A percentile compares a stretch with the other conserved stretches of the same genome.
These are phyloP conservation scores for Melanerpes formicivorus DNA, from an alignment of 2,113 vertebrate genomes.

Conservation along the genomic window DNA sequence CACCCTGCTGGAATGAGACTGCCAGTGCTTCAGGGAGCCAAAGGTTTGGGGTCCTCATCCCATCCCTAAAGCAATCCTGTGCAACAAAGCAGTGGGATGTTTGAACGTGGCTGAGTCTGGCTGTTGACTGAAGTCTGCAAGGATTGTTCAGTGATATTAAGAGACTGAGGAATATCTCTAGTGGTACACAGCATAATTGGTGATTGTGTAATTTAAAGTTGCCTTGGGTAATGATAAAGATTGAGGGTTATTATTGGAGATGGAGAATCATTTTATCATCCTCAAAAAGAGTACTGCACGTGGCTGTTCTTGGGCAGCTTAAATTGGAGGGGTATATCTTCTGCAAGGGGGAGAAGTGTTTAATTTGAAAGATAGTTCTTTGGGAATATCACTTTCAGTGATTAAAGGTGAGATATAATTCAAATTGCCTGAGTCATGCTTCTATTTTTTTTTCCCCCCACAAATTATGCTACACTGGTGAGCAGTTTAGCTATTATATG, in stretches of 20 bases:
- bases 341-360: not conserved
- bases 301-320: not conserved
- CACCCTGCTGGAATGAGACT: fast-evolving
- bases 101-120: not conserved
- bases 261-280: not conserved
- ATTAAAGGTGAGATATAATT: not conserved
- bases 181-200: fast-evolving
- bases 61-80: not conserved
- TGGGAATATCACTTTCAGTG: not conserved
- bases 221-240: not conserved
- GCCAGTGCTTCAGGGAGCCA: not conserved
- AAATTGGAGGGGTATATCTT: not conserved
- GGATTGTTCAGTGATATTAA: not conserved
- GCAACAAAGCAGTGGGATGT: not conserved
- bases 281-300: not conserved
- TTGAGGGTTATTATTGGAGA: not conserved
- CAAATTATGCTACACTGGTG: not conserved
- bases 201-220: not conserved
- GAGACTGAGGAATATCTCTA: not conserved
- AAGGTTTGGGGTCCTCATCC: not conserved
- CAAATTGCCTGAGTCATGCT: conserved; percentile 11
- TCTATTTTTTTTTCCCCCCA: not conserved
- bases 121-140: not conserved
- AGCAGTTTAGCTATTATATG: not conserved
- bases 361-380: not conserved